Base-by-base conservation (phyloP, 2,888 invertebrate genomes). In the Blastobasis adustella region DNA sequence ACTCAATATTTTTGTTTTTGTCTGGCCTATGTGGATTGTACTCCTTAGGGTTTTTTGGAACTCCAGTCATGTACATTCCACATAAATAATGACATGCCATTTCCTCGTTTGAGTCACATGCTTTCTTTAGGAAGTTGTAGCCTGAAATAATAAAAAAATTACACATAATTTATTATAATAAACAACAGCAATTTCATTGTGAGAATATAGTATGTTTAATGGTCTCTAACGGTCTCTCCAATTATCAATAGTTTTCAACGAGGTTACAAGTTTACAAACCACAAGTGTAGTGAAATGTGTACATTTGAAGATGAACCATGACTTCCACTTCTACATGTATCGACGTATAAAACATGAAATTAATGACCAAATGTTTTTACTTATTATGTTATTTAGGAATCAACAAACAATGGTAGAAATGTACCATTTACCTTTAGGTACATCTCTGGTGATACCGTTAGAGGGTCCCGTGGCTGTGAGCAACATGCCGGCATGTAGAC, bases 21-120 rank as follows among this genome's bases (percentile, higher is more conserved):
- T 75, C 79, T 0, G 68, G 73, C 6, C 69, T 78, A 58, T 81
- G 86, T 5, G 79, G 82, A 58, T 79, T 85, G 58, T 56, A 84
- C 1, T 82, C 81, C 48, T 91, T 79, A 0, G 89, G 70, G 52
- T 90, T 85, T 60, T 90, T 92, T 47, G 92, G 91, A 0, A 94
- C 91, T 0, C 96, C 96, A 0, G 89, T 85, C 52, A 96, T 90
- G 69, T 94, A 95, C 90, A 97, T 91, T 37, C 94, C 93, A 1
- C 95, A 93, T 36, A 96, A 84, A 66, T 93, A 93, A 71, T 94
- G 95, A 72, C 98, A 98, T 7, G 94, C 94, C 64, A 91, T 91
- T 1, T 91, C 90, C 64, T 92, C 90, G 38, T 81, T 82, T 58
- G 79, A 76, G 58, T 91, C 90, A 62, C 92, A 92, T 62, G 90